Percentiles rank a stretch among this genome's conserved stretches.
Conservation (phyloP, 1,140 invertebrate species). For the Leptinotarsa lineolata region DNA sequence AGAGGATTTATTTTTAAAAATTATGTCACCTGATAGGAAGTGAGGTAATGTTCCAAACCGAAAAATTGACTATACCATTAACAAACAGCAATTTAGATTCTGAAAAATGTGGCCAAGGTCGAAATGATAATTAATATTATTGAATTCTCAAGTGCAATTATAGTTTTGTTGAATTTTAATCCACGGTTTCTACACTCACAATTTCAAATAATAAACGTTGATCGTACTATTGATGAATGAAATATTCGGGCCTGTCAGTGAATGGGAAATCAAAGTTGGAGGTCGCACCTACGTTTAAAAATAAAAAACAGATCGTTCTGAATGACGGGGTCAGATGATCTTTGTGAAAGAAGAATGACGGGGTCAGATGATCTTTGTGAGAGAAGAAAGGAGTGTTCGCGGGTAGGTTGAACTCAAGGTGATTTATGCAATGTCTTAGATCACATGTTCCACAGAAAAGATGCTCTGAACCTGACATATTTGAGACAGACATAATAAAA, state of each 20-base stretch:
- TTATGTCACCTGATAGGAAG: slow-evolving; percentile 26
- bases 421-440: too few relatives aligned
- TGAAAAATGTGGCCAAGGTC: slow-evolving; percentile 6
- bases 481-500: too few relatives aligned
- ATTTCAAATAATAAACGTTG: background rate
- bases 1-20: slow-evolving; percentile 31
- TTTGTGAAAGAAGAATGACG: too few relatives aligned
- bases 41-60: slow-evolving; percentile 22
- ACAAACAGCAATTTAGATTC: slow-evolving; percentile 14
- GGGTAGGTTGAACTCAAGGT: too few relatives aligned
- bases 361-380: too few relatives aligned
- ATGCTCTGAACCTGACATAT: too few relatives aligned
- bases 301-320: too few relatives aligned
- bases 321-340: too few relatives aligned
- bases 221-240: background rate
- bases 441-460: too few relatives aligned
- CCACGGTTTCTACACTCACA: background rate
- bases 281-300: too few relatives aligned
- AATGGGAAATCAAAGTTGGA: too few relatives aligned
- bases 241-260: background rate
- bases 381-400: too few relatives aligned
- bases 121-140: background rate
- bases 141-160: background rate
- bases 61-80: slow-evolving; percentile 27
- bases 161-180: background rate